Percentiles rank a stretch among this genome's conserved stretches.
These are phyloP conservation scores for Luffia ferchaultella DNA, from an alignment of 2,888 invertebrate species.

Conservation along the genomic window DNA sequence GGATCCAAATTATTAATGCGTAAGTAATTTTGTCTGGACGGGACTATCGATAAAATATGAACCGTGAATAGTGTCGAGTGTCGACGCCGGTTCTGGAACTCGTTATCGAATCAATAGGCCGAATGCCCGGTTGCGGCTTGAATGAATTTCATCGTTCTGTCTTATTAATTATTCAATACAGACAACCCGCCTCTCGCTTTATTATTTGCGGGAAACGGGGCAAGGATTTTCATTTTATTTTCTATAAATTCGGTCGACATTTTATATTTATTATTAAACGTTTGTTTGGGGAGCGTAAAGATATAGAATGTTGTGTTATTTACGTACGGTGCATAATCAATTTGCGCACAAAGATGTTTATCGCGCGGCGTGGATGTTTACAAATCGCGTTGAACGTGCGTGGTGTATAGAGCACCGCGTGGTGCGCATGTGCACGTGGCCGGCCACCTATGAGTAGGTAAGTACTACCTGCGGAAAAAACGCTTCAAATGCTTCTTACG, in stretches of 20 bases:
- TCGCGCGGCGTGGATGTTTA: conserved; percentile 33
- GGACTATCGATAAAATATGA: too few relatives aligned
- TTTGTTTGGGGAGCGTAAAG: too few relatives aligned
- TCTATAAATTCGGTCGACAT: not conserved
- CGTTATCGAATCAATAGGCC: conserved; percentile 7
- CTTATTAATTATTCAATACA: conserved; percentile 50
- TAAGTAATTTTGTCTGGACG: too few relatives aligned
- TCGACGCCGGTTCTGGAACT: not conserved
- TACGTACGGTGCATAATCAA: too few relatives aligned
- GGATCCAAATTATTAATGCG: too few relatives aligned
- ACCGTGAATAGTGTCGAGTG: too few relatives aligned
- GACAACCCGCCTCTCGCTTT: conserved; percentile 24
- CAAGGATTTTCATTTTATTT: conserved; percentile 31
- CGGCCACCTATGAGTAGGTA: too few relatives aligned
- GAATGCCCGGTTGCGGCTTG: conserved; percentile 2
- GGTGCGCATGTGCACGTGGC: too few relatives aligned
- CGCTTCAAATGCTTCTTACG: too few relatives aligned
- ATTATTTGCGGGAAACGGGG: conserved; percentile 20
- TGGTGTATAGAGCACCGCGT: not conserved
- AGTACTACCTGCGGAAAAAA: too few relatives aligned
- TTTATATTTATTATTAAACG: too few relatives aligned
- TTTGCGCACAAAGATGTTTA: conserved; percentile 47
- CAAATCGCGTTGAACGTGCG: conserved; percentile 24
- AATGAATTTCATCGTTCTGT: conserved; percentile 34
- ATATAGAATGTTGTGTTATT: conserved; percentile 1